Evolutionary conservation across 2,888 invertebrate species (phyloP), one percentile per base, ranked within the genome.

Genomic region (Steinernema scapterisci): DNA sequence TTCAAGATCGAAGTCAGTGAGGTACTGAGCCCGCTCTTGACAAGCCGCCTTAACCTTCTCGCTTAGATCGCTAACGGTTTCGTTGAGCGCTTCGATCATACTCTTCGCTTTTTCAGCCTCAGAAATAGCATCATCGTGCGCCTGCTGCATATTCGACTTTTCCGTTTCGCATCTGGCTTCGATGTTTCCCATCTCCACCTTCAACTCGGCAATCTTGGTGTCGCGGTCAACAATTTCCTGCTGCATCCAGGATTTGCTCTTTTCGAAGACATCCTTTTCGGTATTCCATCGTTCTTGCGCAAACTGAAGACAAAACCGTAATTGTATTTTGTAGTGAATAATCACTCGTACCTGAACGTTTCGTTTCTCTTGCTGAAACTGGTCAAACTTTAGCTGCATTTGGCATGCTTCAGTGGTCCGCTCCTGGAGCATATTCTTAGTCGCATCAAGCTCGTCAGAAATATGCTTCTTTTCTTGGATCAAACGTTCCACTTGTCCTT

Each of bases 251-350:
- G 27, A 11, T 13, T 63, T 63, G 63, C 63, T 63, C 7, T 63
- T 27, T 9, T 27, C 27, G 25, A 31, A 63, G 13, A 63, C 16
- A 2, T 63, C 63, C 19, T 63, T 63, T 31, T 63, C 63, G 16
- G 63, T 63, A 16, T 63, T 63, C 63, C 63, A 63, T 27, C 63
- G 63, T 3, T 63, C 63, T n/a, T 63, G 23, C 31, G 23, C 63
- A 19, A 27, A 63, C 63, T 63, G 31, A 63, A 63, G 27, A 54
- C 13, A 2, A 5, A 48, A 48, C 19, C 13, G 48, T 3, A 5
- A 19, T 3, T 7, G n/a, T n/a, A 5, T n/a, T 48, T 44, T 13
- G 5, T 7, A 5, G 19, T n/a, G n/a, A 16, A 16, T 13, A 13
- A 5, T 27, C 16, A 63, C 6, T 3, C 9, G 1, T 31, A 63